Conservation (phyloP, 1,140 invertebrate species). For the Lethrus apterus region DNA sequence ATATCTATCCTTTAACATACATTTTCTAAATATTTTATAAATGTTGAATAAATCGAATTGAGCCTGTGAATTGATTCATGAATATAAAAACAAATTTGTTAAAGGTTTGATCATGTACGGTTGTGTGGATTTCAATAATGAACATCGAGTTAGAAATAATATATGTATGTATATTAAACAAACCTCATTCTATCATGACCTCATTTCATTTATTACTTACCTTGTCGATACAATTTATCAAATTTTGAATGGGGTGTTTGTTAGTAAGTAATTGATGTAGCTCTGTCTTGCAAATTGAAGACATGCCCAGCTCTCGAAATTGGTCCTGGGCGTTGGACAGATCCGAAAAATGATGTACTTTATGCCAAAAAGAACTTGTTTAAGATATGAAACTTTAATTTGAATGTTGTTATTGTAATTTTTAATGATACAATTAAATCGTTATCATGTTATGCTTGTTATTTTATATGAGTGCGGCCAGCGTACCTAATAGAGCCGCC, state of each 20-base stretch:
- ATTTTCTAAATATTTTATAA: too few species aligned
- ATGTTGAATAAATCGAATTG: too few species aligned
- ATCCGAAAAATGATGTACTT: constrained; percentile 14
- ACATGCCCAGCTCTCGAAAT: constrained; percentile 4
- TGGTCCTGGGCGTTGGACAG: constrained; percentile 3
- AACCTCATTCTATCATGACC: background rate
- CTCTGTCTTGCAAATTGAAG: constrained; percentile 9
- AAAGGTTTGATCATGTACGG: too few species aligned
- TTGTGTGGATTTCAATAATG: too few species aligned
- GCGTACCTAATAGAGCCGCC: background rate
- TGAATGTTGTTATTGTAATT: constrained; percentile 41
- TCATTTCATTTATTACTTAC: background rate
- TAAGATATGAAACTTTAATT: constrained; percentile 34
- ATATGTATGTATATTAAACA: too few species aligned
- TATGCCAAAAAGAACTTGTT: constrained; percentile 33
- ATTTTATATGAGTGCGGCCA: constrained; percentile 28
- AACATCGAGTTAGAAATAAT: too few species aligned
- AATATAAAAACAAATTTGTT: too few species aligned
- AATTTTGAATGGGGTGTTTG: constrained; percentile 20
- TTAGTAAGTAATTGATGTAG: constrained; percentile 16
- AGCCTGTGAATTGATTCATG: too few species aligned
- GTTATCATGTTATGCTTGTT: constrained; percentile 40
- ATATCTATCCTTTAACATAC: too few species aligned
- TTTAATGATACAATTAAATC: constrained; percentile 34
- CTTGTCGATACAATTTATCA: constrained; percentile 1